A percentile compares a stretch with the other conserved stretches of the same genome.
Evolutionary conservation across 2,888 invertebrate genomes (phyloP).

Genomic region (Tetragnatha montana): DNA sequence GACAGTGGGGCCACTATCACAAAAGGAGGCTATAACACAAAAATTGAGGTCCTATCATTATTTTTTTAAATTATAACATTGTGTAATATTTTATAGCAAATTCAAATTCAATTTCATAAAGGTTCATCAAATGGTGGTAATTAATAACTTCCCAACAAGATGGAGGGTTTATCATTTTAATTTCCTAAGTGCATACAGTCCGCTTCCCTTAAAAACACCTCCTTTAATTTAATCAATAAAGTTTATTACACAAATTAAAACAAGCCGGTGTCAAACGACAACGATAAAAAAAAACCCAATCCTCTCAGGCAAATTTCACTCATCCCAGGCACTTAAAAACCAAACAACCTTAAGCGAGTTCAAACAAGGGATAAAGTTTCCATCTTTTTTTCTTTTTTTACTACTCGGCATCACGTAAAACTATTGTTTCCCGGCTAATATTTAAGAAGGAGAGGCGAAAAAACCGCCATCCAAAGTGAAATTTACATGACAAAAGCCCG

Average conservation of each 20-base stretch:
- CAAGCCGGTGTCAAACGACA: background rate
- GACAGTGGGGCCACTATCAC: too few species aligned
- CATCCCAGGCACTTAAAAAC: background rate
- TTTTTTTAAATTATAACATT: too few species aligned
- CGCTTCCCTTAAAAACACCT: background rate
- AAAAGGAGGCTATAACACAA: too few species aligned
- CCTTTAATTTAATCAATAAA: too few species aligned
- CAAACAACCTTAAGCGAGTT: background rate
- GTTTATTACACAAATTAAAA: too few species aligned
- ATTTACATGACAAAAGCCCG: conserved; percentile 42
- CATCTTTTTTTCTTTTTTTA: conserved; percentile 15
- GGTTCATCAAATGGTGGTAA: too few species aligned
- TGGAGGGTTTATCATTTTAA: background rate
- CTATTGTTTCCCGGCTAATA: conserved; percentile 31
- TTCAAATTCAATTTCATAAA: too few species aligned
- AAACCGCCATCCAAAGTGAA: conserved; percentile 10
- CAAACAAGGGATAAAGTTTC: conserved; percentile 13
- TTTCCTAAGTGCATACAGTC: background rate
- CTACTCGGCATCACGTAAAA: background rate
- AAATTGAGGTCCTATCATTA: too few species aligned
- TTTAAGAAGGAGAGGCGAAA: conserved; percentile 15
- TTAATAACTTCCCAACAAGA: too few species aligned
- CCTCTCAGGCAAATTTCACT: background rate
- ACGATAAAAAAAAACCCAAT: background rate
- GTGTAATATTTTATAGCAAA: too few species aligned